Percentiles rank a stretch among this genome's conserved stretches.
Evolutionary conservation across 2,113 vertebrate genomes (phyloP).

Genomic region (Rhinoderma darwinii): DNA sequence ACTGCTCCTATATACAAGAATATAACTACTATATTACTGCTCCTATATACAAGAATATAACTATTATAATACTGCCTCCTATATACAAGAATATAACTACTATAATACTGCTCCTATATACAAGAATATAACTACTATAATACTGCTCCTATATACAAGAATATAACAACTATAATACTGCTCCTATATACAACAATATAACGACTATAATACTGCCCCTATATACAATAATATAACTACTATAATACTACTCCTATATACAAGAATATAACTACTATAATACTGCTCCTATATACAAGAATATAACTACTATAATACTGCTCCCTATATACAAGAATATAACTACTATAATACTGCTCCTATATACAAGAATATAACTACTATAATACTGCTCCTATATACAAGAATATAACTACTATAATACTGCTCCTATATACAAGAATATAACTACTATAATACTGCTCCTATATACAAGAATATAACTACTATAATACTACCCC

Average conservation of each 20-base stretch:
- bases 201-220: conserved; percentile 9
- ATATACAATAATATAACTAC: background rate
- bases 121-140: conserved; percentile 12
- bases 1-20: too few relatives aligned
- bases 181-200: background rate
- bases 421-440: too few relatives aligned
- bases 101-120: conserved; percentile 5
- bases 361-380: too few relatives aligned
- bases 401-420: too few relatives aligned
- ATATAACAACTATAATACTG: conserved; percentile 13
- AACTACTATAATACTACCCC: too few relatives aligned
- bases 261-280: conserved; percentile 2
- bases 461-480: too few relatives aligned
- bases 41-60: background rate
- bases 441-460: too few relatives aligned
- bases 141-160: background rate
- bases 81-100: background rate
- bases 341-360: too few relatives aligned
- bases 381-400: too few relatives aligned
- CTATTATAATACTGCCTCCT: background rate
- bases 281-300: background rate
- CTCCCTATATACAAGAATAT: background rate
- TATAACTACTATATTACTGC: too few relatives aligned
- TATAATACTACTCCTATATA: background rate
- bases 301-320: conserved; percentile 3